phyloP scores from a whole-genome alignment of 2,113 vertebrate species.

The Galbula dea region DNA sequence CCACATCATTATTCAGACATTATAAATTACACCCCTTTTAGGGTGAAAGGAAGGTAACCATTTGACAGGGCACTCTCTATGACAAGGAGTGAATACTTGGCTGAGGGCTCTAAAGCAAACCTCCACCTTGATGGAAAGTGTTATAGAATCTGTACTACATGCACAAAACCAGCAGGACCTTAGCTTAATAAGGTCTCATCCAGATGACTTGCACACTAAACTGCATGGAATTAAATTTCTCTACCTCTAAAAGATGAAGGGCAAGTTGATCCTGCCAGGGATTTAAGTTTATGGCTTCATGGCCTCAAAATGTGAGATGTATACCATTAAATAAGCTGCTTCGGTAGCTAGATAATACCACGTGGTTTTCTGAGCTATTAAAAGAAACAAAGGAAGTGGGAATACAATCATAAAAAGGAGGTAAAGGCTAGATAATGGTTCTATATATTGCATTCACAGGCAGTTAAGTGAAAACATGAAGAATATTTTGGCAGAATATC shows the following conservation, averaged over 20 bases:
- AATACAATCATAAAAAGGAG: not conserved
- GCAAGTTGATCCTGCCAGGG: not conserved
- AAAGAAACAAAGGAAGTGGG: not conserved
- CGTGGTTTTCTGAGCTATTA: not conserved
- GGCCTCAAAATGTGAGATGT: not conserved
- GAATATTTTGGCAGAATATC: not conserved
- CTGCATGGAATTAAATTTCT: conserved; percentile 21
- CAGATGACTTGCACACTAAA: not conserved
- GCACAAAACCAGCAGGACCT: not conserved
- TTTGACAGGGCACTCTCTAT: not conserved
- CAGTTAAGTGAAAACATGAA: not conserved
- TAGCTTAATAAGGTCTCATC: conserved; percentile 26
- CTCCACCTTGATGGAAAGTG: not conserved
- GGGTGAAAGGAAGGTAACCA: not conserved
- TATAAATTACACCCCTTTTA: not conserved
- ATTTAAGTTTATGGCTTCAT: conserved; percentile 2
- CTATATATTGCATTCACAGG: not conserved
- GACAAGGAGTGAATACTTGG: not conserved
- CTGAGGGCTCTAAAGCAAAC: not conserved
- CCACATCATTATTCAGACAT: not conserved
- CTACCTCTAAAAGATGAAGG: conserved; percentile 4
- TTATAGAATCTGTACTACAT: not conserved
- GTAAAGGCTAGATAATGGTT: not conserved
- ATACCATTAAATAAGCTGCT: not conserved
- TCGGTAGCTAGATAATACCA: not conserved